Evolutionary conservation across 1,140 invertebrate species (phyloP), one percentile per base, ranked within the genome.

Genomic region (Rhagoletis zephyria): DNA sequence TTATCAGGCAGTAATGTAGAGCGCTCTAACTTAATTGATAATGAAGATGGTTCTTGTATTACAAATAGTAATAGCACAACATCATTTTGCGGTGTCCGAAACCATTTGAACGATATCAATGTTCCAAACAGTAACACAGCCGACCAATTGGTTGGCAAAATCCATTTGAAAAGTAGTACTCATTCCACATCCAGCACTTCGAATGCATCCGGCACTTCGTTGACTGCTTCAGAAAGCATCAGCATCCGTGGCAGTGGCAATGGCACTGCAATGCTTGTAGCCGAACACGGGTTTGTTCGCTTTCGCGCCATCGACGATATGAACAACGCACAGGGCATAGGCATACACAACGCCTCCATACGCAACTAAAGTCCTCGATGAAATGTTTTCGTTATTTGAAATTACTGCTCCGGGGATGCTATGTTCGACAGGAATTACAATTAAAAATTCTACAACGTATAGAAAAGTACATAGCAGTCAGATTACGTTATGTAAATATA

Each of bases 251-350:
- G 85, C 40, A 48, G 48, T 30, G 12, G 85, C 40, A 48, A 85
- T 10, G 56, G 40, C 87, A 16, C 42, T 48, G 74, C 48, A 30
- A 97, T 97, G 96, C 93, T 97, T 67, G 96, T 97, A 5, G 96
- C 96, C 88, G 97, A 97, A 90, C 96, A 97, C 89, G 97, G 97
- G 1, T 97, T 97, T 91, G 95, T 97, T 2, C 94, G 97, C 85
- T 97, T 97, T 93, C 94, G 96, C 56, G 95, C 95, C 12, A 90
- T 96, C 85, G 95, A 95, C 61, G 95, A 95, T 88, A 89, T 88
- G 4, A 90, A 89, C 85, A 88, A 87, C 85, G 16, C 88, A 87
- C 87, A 89, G 14, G 85, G 87, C 45, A 40, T 70, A 70, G n/a
- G 87, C 64, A 87, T 70, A 61, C 88, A 87, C 60, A 87, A 87